Percentiles rank a stretch among this genome's conserved stretches.
phyloP scores from a whole-genome alignment of 2,888 invertebrate genomes.

The Xestobium rufovillosum region DNA sequence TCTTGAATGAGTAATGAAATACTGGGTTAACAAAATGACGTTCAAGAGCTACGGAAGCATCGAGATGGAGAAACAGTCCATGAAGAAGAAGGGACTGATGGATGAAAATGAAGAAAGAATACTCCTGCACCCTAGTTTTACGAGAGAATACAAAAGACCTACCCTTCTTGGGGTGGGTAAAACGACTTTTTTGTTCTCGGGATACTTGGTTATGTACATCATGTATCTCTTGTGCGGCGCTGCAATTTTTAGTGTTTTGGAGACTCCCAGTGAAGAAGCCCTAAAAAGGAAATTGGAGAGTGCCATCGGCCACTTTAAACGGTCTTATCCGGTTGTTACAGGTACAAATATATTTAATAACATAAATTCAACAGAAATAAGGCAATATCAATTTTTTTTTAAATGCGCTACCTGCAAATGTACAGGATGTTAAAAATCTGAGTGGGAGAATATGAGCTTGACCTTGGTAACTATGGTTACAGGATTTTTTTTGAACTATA shows the following conservation, averaged over 20 bases:
- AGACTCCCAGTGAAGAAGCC: conserved; percentile 55
- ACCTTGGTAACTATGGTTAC: no score
- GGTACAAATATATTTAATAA: conserved; percentile 45
- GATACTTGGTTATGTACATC: conserved; percentile 53
- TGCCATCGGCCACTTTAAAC: conserved; percentile 50
- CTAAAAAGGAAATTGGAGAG: conserved; percentile 47
- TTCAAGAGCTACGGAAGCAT: conserved; percentile 12
- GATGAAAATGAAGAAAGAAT: not conserved
- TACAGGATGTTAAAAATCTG: no score
- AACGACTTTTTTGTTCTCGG: conserved; percentile 47
- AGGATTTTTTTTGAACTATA: no score
- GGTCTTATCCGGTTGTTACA: conserved; percentile 53
- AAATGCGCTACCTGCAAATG: no score
- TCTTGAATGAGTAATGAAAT: no score
- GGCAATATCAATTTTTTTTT: not conserved
- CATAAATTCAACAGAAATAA: conserved; percentile 5
- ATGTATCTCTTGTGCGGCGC: conserved; percentile 60
- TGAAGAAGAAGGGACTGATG: not conserved
- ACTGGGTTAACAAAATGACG: conserved; percentile 9
- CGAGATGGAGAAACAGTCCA: conserved; percentile 4
- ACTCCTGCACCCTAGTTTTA: not conserved
- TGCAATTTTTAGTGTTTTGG: conserved; percentile 58
- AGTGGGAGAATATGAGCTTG: no score
- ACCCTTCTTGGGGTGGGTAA: conserved; percentile 46
- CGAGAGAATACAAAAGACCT: conserved; percentile 14